A percentile compares a stretch with the other conserved stretches of the same genome.
These are phyloP conservation scores for Solea solea DNA, from an alignment of 2,113 vertebrate species.

Conservation along the genomic window DNA sequence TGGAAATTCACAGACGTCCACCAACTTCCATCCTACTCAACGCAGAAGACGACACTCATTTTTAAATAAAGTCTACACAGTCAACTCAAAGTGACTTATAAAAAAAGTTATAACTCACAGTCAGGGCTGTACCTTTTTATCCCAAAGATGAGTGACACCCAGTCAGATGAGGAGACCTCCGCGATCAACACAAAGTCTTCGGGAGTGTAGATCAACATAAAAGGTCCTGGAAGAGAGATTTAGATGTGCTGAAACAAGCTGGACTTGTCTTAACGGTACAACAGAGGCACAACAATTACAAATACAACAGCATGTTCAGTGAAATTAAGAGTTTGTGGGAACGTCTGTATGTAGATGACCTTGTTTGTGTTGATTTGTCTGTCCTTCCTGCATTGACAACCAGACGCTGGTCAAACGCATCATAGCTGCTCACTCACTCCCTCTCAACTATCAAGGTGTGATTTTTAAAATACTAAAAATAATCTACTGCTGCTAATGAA, in stretches of 20 bases:
- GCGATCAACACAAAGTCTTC: slow-evolving; percentile 3
- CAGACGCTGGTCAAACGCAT: slow-evolving; percentile 41
- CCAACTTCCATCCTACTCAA: too few species aligned
- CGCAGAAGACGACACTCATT: too few species aligned
- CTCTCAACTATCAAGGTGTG: slow-evolving; percentile 47
- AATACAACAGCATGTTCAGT: slow-evolving; percentile 9
- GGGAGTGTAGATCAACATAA: too few species aligned
- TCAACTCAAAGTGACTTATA: slow-evolving; percentile 5
- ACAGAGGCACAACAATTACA: slow-evolving; percentile 9
- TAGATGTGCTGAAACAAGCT: slow-evolving; percentile 93
- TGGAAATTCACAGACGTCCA: too few species aligned
- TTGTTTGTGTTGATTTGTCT: slow-evolving; percentile 6
- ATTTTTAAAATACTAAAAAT: slow-evolving; percentile 61
- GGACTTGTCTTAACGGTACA: slow-evolving; percentile 84
- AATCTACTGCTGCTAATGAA: slow-evolving; percentile 68
- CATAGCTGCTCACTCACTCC: slow-evolving; percentile 59
- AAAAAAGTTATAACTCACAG: slow-evolving; percentile 38
- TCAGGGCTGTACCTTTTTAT: slow-evolving; percentile 43
- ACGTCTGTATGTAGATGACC: slow-evolving; percentile 7
- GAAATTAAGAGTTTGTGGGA: not conserved
- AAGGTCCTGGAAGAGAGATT: slow-evolving; percentile 63
- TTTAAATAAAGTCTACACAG: too few species aligned
- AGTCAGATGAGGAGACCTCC: slow-evolving; percentile 30
- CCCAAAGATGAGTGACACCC: slow-evolving; percentile 26
- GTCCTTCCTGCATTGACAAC: slow-evolving; percentile 31